Percentiles rank a stretch among this genome's conserved stretches.
These are phyloP conservation scores for Hylyphantes graminicola DNA, from an alignment of 1,140 invertebrate species.

Conservation along the genomic window DNA sequence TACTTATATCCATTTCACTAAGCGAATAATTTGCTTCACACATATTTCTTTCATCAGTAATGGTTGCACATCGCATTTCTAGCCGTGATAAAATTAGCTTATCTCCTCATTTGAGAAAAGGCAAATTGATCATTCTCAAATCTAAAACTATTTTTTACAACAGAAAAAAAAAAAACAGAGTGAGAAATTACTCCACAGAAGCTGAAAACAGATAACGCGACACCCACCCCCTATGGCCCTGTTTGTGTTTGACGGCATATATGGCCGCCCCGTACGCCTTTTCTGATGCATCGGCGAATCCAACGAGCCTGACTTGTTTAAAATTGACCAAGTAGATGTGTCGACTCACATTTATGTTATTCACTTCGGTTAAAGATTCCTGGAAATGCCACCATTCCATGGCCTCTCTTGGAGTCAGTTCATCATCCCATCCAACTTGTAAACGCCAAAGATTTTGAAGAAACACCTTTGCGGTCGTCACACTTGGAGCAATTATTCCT, in stretches of 20 bases:
- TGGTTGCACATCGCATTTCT: too few species aligned
- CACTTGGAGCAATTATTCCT: constrained; percentile 66
- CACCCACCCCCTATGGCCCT: neutral
- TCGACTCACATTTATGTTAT: constrained; percentile 11
- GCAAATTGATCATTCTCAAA: too few species aligned
- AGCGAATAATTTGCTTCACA: too few species aligned
- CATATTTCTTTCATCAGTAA: too few species aligned
- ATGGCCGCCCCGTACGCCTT: constrained; percentile 2
- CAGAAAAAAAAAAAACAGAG: too few species aligned
- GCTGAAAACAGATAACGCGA: too few species aligned
- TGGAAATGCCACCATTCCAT: neutral
- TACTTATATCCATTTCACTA: too few species aligned
- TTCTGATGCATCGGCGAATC: neutral
- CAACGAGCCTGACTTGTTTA: neutral
- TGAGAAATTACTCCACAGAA: too few species aligned
- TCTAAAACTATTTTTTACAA: too few species aligned
- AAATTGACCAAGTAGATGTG: neutral
- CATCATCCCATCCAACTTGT: constrained; percentile 5
- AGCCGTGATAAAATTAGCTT: too few species aligned
- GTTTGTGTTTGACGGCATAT: neutral
- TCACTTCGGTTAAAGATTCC: constrained; percentile 39
- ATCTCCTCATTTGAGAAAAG: too few species aligned
- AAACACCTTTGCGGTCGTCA: constrained; percentile 67
- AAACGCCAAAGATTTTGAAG: constrained; percentile 64
- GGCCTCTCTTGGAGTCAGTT: neutral